Percentiles rank a stretch among this genome's conserved stretches.
These are phyloP conservation scores for Gallirallus australis DNA, from an alignment of 2,797 vertebrate genomes.

Conservation along the genomic window DNA sequence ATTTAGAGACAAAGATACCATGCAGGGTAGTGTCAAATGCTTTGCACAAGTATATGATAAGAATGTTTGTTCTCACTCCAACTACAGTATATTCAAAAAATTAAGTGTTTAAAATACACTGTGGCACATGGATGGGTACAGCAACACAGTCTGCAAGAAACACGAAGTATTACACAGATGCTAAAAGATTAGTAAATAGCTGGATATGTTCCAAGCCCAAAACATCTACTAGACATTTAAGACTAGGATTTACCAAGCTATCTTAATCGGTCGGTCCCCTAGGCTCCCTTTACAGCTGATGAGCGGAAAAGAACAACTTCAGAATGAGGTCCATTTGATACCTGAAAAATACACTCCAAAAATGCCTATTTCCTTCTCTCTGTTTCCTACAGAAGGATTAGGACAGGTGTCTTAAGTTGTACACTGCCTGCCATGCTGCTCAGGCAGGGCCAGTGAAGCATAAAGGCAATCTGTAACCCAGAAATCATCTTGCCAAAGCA, in stretches of 20 bases:
- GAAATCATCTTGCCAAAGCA: background rate
- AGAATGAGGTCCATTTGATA: background rate
- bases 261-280: background rate
- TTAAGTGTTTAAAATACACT: background rate
- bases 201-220: background rate
- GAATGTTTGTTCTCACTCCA: background rate
- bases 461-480: background rate
- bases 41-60: background rate
- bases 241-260: background rate
- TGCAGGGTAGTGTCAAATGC: no score
- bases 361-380: background rate
- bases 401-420: background rate
- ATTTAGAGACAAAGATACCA: no score
- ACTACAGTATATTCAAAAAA: background rate
- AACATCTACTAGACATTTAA: background rate
- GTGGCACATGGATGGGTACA: background rate
- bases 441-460: background rate
- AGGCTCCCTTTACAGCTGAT: background rate
- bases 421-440: background rate
- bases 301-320: background rate
- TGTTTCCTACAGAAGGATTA: background rate
- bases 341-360: background rate
- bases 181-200: background rate
- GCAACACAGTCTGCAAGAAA: background rate
- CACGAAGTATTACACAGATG: background rate